phyloP scores from a whole-genome alignment of 1,140 invertebrate species.

The Lasioglossum albipes region DNA sequence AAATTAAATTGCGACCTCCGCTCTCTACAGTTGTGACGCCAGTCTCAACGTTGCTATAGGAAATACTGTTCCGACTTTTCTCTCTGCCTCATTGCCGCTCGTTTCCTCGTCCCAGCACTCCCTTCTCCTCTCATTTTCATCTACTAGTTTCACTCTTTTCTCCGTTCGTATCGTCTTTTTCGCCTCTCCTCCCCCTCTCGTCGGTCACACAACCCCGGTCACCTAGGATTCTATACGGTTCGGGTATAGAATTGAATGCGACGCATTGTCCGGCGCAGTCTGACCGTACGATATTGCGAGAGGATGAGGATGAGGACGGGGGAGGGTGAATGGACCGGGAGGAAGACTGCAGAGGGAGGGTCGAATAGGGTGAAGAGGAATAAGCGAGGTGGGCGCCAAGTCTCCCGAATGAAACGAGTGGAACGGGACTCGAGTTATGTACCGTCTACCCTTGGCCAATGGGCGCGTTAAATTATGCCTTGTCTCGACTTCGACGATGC shows the following conservation, averaged over 20 bases:
- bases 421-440: conserved; percentile 59
- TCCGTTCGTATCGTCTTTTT: neutral
- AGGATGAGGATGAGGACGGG: conserved; percentile 14
- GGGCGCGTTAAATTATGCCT: conserved; percentile 68
- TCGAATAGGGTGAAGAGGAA: conserved; percentile 58
- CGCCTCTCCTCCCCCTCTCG: conserved; percentile 25
- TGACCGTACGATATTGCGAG: conserved; percentile 74
- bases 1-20: neutral
- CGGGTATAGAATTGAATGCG: conserved; percentile 71
- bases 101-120: neutral
- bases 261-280: conserved; percentile 71
- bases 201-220: conserved; percentile 43
- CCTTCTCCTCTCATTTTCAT: neutral
- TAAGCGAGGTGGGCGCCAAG: conserved; percentile 65
- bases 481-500: conserved; percentile 59
- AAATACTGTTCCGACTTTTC: neutral
- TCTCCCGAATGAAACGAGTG: conserved; percentile 55
- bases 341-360: conserved; percentile 49
- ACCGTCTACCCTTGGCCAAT: conserved; percentile 58
- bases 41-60: neutral
- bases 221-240: conserved; percentile 38
- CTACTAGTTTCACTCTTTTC: conserved; percentile 12
- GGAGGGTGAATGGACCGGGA: neutral
- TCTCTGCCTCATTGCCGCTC: neutral
- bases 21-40: neutral